These are phyloP conservation scores for Frankliniella fusca DNA, from an alignment of 2,888 invertebrate species.

Conservation along the genomic window DNA sequence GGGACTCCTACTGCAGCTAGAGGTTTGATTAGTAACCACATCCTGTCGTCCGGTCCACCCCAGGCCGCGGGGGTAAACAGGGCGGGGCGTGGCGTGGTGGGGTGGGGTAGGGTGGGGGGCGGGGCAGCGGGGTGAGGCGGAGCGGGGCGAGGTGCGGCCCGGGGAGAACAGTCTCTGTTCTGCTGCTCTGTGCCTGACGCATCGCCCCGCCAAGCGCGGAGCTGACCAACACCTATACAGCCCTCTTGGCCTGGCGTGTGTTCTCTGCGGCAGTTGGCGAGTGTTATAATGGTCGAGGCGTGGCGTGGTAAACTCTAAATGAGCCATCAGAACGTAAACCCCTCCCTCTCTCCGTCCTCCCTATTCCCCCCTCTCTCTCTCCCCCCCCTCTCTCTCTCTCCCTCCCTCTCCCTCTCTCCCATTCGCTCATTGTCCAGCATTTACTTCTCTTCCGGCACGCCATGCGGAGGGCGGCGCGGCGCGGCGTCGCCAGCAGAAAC, in stretches of 20 bases:
- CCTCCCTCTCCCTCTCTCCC: too few species aligned
- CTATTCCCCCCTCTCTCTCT: too few species aligned
- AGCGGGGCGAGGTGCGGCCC: background rate
- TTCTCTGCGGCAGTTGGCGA: background rate
- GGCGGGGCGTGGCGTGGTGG: background rate
- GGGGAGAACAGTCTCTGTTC: background rate
- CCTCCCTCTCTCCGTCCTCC: background rate
- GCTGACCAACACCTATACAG: background rate
- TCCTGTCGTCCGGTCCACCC: background rate
- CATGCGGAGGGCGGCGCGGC: background rate
- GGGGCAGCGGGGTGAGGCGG: background rate
- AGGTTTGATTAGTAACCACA: background rate
- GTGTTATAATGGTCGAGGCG: background rate
- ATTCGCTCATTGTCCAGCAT: background rate
- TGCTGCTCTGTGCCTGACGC: background rate
- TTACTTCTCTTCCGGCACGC: background rate
- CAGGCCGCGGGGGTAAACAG: too few species aligned
- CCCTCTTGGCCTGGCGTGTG: too few species aligned
- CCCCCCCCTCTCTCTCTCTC: background rate
- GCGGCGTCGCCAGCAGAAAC: background rate
- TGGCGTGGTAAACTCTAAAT: conserved; percentile 2
- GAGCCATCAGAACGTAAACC: background rate
- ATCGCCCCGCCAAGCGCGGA: background rate
- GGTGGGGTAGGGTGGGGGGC: background rate
- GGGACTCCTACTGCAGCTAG: background rate